Evolutionary conservation across 1,140 invertebrate species (phyloP), one percentile per base, ranked within the genome.

Genomic region (Dendroctonus ponderosae): DNA sequence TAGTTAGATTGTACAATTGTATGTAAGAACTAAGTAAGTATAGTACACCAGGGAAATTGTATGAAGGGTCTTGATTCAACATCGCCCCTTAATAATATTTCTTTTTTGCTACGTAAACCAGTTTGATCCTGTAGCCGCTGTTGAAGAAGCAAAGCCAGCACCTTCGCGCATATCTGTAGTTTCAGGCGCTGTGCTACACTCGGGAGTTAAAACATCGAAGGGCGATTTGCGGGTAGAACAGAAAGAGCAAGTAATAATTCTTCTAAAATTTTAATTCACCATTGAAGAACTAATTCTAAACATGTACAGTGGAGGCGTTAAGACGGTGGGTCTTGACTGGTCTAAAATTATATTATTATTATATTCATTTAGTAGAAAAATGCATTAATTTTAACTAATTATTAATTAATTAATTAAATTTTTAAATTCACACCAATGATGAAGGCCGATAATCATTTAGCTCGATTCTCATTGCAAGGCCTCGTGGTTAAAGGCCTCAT

Each of bases 401-500:
- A n/a, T n/a, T n/a, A n/a, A n/a, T n/a, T n/a, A n/a, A n/a, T n/a
- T n/a, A n/a, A n/a, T n/a, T n/a, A n/a, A n/a, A n/a, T n/a, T n/a
- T n/a, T n/a, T 8, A 67, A 67, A 14, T 67, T 57, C 14, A 67
- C 66, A 2, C 66, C 51, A 5, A 44, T 11, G 26, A 53, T 67
- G 38, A 62, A 65, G n/a, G 66, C 56, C 81, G 66, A 57, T 15
- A 79, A 82, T 46, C 87, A 87, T n/a, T 78, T 96, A 38, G 92
- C 90, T 0, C 84, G 86, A 52, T 90, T 96, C 76, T 87, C 88
- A 14, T 79, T 97, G 41, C 84, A 89, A 39, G 82, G 89, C 48
- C 82, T 96, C n/a, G 87, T 87, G 5, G 73, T 94, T 0, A 89
- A 91, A 75, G 91, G 91, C 6, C 82, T 86, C 58, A 89, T 94